Conservation (phyloP, 2,113 vertebrate species). For the Lynx canadensis region DNA sequence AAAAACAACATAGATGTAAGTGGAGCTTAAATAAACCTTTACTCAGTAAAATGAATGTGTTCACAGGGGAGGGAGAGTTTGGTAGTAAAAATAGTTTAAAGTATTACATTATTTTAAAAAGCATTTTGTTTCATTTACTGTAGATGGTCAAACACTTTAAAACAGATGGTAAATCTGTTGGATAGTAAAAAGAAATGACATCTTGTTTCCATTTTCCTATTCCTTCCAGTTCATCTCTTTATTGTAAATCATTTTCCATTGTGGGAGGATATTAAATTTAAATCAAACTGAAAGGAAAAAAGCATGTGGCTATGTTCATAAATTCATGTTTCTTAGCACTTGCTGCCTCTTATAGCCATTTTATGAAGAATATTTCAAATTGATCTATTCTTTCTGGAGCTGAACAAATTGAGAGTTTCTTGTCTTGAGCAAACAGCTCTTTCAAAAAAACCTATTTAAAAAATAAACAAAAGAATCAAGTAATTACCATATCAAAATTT, state of each 20-base stretch:
- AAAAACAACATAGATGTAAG: conserved; percentile 71
- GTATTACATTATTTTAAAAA: conserved; percentile 67
- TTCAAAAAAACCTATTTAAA: conserved; percentile 66
- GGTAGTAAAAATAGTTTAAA: conserved; percentile 63
- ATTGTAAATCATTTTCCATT: conserved; percentile 65
- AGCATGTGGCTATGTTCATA: conserved; percentile 38
- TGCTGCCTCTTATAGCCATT: conserved; percentile 74
- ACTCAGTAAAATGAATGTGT: conserved; percentile 50
- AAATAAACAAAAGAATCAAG: background rate
- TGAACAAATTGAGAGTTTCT: conserved; percentile 51
- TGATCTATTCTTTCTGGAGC: conserved; percentile 35
- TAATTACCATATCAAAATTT: conserved; percentile 13
- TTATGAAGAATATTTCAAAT: conserved; percentile 68
- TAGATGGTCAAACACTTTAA: conserved; percentile 70
- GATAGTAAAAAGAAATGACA: conserved; percentile 63
- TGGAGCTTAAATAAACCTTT: conserved; percentile 60
- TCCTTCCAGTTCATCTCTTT: conserved; percentile 62
- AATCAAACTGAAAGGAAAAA: conserved; percentile 54
- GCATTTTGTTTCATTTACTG: conserved; percentile 69
- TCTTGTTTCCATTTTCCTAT: conserved; percentile 67
- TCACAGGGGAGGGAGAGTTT: conserved; percentile 22
- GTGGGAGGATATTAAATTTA: conserved; percentile 72
- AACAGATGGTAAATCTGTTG: conserved; percentile 67
- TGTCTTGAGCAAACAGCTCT: conserved; percentile 64
- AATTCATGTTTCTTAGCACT: conserved; percentile 51